Conservation (phyloP, 2,888 invertebrate species). For the Melieria picta region DNA sequence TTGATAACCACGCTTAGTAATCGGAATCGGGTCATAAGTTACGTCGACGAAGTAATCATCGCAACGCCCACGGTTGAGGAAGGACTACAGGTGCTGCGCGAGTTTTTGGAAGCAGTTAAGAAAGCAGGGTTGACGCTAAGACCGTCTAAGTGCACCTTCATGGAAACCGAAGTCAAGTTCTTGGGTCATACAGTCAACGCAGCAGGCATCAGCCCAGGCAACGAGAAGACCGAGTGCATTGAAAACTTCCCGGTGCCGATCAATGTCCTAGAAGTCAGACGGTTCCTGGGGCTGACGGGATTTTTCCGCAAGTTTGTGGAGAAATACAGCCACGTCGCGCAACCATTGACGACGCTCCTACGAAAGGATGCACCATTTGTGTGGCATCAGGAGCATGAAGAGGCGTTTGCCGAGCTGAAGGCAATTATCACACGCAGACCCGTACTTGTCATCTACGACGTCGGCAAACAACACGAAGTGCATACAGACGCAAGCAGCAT, state of each 20-base stretch:
- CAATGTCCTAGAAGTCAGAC: neutral
- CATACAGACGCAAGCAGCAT: slow-evolving; percentile 15
- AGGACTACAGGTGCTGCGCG: slow-evolving; percentile 9
- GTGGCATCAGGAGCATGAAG: slow-evolving; percentile 15
- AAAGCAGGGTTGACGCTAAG: neutral
- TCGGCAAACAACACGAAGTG: slow-evolving; percentile 21
- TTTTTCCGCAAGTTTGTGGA: neutral
- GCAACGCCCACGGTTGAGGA: slow-evolving; percentile 16
- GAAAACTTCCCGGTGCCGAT: neutral
- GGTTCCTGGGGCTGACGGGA: neutral
- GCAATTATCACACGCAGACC: slow-evolving; percentile 17
- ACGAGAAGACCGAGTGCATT: neutral
- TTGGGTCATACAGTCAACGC: neutral
- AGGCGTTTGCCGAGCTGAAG: slow-evolving; percentile 25
- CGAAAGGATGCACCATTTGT: neutral
- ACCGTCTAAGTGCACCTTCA: neutral
- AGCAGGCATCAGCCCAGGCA: neutral
- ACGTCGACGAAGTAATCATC: slow-evolving; percentile 39
- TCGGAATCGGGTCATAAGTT: slow-evolving; percentile 39
- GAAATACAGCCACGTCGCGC: neutral
- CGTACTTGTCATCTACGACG: slow-evolving; percentile 24
- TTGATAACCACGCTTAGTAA: slow-evolving; percentile 48
- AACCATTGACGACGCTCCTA: neutral
- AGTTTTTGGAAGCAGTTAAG: slow-evolving; percentile 31
- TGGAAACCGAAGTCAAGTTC: neutral